Evolutionary conservation across 2,113 vertebrate species (phyloP).

Genomic region (Notechis scutatus): DNA sequence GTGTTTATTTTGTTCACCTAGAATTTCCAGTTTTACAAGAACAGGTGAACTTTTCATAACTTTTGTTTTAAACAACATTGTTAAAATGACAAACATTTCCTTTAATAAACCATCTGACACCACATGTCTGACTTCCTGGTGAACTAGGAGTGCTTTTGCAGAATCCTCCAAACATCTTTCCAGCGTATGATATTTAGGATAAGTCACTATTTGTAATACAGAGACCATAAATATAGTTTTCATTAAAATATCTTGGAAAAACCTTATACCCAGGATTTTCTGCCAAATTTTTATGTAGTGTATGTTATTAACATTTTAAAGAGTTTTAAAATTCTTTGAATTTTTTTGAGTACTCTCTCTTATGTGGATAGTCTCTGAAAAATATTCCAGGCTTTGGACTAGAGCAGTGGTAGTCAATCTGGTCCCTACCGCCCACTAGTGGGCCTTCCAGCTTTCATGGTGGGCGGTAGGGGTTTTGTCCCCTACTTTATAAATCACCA

Average conservation of each 20-base stretch:
- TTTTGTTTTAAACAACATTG: not conserved
- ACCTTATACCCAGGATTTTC: not conserved
- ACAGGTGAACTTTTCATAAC: not conserved
- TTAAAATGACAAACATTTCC: not conserved
- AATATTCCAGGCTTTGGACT: not conserved
- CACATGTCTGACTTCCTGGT: not conserved
- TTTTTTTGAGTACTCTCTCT: not conserved
- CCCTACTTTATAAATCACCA: no score
- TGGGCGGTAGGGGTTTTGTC: no score
- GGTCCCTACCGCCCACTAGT: no score
- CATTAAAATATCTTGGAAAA: not conserved
- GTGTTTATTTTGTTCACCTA: not conserved
- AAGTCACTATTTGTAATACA: not conserved
- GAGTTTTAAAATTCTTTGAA: not conserved
- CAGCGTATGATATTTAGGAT: not conserved
- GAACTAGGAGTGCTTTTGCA: not conserved
- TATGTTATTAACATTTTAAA: not conserved
- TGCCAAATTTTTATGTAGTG: not conserved
- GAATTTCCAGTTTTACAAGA: not conserved
- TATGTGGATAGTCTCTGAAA: not conserved
- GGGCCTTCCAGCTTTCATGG: no score
- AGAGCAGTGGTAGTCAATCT: no score
- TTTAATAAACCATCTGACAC: not conserved
- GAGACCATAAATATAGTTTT: not conserved
- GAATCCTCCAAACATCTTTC: not conserved